Conservation (phyloP, 2,113 vertebrate species). For the Collichthys lucidus region DNA sequence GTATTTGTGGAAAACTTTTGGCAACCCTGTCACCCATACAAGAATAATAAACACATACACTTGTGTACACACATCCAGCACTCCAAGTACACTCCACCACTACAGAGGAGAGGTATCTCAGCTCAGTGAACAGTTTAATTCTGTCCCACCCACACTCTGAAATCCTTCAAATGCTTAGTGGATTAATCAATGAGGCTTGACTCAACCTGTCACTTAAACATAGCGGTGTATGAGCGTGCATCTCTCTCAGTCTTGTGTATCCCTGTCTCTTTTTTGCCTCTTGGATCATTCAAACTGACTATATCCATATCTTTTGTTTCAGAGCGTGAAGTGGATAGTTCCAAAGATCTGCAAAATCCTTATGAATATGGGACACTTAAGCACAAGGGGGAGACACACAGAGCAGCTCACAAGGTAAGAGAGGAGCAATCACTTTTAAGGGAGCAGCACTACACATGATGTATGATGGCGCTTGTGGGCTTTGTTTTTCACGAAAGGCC, state of each 20-base stretch:
- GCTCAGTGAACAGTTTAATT: slow-evolving; percentile 40
- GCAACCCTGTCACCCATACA: neutral
- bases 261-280: neutral
- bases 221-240: slow-evolving; percentile 20
- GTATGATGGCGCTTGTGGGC: slow-evolving; percentile 57
- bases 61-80: neutral
- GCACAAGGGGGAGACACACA: neutral
- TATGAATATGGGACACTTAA: slow-evolving; percentile 16
- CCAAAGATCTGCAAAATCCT: neutral
- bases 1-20: neutral
- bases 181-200: slow-evolving; percentile 74
- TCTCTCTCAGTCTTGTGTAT: slow-evolving; percentile 3
- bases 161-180: slow-evolving; percentile 65
- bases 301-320: neutral
- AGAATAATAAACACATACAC: slow-evolving; percentile 17
- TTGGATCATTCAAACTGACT: neutral
- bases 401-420: neutral
- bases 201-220: slow-evolving; percentile 48
- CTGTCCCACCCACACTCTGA: slow-evolving; percentile 42
- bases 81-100: slow-evolving; percentile 6
- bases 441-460: slow-evolving; percentile 49
- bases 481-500: slow-evolving; percentile 65
- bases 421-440: slow-evolving; percentile 50
- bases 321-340: slow-evolving; percentile 2
- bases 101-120: slow-evolving; percentile 14